phyloP scores from a whole-genome alignment of 2,113 vertebrate species.

The Murina feae region DNA sequence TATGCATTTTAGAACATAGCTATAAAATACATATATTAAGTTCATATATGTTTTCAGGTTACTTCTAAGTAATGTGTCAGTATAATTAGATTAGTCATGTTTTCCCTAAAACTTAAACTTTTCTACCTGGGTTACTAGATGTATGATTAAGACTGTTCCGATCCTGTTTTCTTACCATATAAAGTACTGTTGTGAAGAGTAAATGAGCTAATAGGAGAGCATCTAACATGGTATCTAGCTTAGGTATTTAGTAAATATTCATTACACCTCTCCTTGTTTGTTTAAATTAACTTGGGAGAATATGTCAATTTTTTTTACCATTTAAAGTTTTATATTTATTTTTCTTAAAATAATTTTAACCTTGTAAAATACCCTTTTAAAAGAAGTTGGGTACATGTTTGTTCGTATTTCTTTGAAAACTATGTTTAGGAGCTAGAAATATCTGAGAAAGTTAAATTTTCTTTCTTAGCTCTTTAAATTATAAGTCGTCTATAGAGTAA shows the following conservation, averaged over 20 bases:
- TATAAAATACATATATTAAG: background rate
- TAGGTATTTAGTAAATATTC: background rate
- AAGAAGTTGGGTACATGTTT: background rate
- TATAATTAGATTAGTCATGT: background rate
- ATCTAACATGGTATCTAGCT: background rate
- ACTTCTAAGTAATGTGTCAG: background rate
- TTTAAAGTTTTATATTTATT: conserved; percentile 2
- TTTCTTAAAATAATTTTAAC: background rate
- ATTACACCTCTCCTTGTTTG: background rate
- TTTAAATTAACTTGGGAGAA: background rate
- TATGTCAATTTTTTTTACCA: background rate
- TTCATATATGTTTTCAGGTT: conserved; percentile 27
- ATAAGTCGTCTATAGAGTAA: background rate
- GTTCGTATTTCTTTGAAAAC: background rate
- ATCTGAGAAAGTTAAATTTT: background rate
- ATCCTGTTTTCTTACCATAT: background rate
- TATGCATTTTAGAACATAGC: background rate
- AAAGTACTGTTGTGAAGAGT: background rate
- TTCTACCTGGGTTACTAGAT: background rate
- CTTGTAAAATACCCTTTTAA: background rate
- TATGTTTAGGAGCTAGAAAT: background rate
- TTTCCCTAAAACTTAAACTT: conserved; percentile 1
- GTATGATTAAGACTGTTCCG: background rate
- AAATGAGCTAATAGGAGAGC: background rate
- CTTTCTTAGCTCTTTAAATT: background rate